Conservation (phyloP, 2,888 invertebrate genomes). For the Cloeon dipterum region DNA sequence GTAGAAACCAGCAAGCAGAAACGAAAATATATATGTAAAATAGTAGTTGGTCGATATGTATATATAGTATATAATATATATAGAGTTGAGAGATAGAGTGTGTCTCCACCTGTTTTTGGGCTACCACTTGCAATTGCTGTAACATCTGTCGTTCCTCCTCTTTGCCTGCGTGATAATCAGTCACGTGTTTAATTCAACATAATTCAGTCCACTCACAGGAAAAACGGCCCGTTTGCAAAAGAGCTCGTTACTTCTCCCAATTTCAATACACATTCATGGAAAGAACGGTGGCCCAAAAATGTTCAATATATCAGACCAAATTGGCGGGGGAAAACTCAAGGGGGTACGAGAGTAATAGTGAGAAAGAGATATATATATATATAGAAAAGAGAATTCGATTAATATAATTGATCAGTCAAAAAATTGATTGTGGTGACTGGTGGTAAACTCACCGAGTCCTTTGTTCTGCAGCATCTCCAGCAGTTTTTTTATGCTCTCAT, state of each 20-base stretch:
- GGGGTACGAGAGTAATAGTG: neutral
- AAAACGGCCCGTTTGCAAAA: no score
- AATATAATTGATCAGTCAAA: no score
- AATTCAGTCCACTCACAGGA: no score
- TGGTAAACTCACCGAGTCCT: slow-evolving; percentile 61
- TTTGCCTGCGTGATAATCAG: slow-evolving; percentile 46
- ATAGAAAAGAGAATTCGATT: no score
- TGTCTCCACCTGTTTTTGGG: slow-evolving; percentile 72
- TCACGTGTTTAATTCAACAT: slow-evolving; percentile 12
- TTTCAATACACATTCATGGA: no score
- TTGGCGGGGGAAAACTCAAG: neutral
- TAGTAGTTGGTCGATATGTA: neutral
- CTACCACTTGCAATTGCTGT: slow-evolving; percentile 91
- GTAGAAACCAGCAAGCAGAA: neutral
- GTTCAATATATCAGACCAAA: neutral
- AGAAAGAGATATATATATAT: no score
- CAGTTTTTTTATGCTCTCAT: slow-evolving; percentile 95
- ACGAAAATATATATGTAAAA: neutral
- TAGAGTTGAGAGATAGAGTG: neutral
- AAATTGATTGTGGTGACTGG: neutral
- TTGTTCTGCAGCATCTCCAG: slow-evolving; percentile 96
- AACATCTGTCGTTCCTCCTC: slow-evolving; percentile 91
- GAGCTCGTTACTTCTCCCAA: no score
- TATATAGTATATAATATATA: slow-evolving; percentile 1
- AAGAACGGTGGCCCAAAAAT: no score